Conservation (phyloP, 2,888 invertebrate genomes). For the Abrostola tripartita region DNA sequence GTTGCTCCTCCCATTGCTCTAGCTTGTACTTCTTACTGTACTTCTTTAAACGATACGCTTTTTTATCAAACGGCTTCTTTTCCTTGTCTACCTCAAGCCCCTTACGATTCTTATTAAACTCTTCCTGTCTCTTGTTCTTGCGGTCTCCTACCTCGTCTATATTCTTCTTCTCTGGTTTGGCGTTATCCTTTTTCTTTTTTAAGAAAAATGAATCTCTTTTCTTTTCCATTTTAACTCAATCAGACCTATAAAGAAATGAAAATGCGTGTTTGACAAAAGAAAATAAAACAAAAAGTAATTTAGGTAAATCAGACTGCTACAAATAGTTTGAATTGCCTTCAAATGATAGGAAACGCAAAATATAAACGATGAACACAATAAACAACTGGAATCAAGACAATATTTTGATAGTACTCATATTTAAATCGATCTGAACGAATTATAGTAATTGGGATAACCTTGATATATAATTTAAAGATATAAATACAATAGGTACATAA, state of each 20-base stretch:
- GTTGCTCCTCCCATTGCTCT: slow-evolving; percentile 90
- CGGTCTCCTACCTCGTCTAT: slow-evolving; percentile 40
- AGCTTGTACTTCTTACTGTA: slow-evolving; percentile 92
- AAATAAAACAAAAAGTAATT: slow-evolving; percentile 49
- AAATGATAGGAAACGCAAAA: no score
- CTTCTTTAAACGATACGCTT: slow-evolving; percentile 90
- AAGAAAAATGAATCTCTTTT: slow-evolving; percentile 77
- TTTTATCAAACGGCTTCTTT: slow-evolving; percentile 91
- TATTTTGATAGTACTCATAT: no score
- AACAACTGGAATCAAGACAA: no score
- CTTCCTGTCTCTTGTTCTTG: slow-evolving; percentile 65
- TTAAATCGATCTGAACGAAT: no score
- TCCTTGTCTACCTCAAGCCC: slow-evolving; percentile 51
- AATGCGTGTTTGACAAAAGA: slow-evolving; percentile 82
- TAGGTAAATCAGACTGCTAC: slow-evolving; percentile 36
- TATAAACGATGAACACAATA: no score
- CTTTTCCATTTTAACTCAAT: slow-evolving; percentile 75
- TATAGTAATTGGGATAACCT: no score
- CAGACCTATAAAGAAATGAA: slow-evolving; percentile 85
- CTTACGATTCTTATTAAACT: slow-evolving; percentile 70
- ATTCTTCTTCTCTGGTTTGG: slow-evolving; percentile 31
- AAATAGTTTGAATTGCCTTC: no score
- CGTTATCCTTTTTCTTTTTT: slow-evolving; percentile 64
- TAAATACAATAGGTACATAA: no score
- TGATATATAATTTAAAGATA: no score